A percentile compares a stretch with the other conserved stretches of the same genome.
These are phyloP conservation scores for Pseudomugil tenellus DNA, from an alignment of 2,797 vertebrate genomes.

Conservation along the genomic window DNA sequence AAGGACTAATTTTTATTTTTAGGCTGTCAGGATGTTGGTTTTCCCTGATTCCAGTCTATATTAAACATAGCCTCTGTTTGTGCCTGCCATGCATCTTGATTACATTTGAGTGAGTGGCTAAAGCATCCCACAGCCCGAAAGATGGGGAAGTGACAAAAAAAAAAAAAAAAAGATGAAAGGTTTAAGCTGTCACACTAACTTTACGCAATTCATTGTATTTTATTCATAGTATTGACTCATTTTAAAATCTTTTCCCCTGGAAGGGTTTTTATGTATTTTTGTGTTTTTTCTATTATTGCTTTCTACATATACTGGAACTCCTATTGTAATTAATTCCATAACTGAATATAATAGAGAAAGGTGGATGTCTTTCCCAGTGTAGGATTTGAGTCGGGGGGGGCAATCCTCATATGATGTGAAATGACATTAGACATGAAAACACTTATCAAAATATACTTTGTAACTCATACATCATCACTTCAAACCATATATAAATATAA, in stretches of 20 bases:
- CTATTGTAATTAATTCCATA: too few relatives aligned
- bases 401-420: neutral
- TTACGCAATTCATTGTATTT: too few relatives aligned
- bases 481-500: neutral
- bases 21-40: neutral
- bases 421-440: slow-evolving; percentile 1
- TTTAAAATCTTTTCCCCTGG: too few relatives aligned
- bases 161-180: too few relatives aligned
- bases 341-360: neutral
- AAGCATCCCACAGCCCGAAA: neutral
- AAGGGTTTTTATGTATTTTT: too few relatives aligned
- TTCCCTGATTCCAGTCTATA: neutral
- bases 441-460: neutral
- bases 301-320: too few relatives aligned
- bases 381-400: neutral
- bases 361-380: neutral
- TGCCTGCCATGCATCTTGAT: neutral
- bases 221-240: too few relatives aligned
- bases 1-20: neutral
- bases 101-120: neutral
- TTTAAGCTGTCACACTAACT: neutral
- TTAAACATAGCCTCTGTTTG: neutral
- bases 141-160: too few relatives aligned
- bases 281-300: too few relatives aligned
- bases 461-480: neutral